These are phyloP conservation scores for Paedocypris micromegethes DNA, from an alignment of 2,797 vertebrate genomes.

Conservation along the genomic window DNA sequence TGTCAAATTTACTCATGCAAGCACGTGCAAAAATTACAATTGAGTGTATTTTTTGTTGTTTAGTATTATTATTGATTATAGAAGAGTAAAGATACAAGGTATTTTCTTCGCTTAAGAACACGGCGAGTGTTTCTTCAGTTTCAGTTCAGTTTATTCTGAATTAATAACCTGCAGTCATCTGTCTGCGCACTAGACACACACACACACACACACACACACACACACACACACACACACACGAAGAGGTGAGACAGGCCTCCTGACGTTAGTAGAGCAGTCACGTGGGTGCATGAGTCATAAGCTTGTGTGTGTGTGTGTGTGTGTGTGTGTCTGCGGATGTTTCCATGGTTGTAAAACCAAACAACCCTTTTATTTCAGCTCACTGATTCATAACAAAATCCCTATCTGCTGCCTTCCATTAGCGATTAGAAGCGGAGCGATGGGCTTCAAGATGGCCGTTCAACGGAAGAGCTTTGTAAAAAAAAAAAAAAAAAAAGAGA, in stretches of 20 bases:
- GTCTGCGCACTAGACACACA: constrained; percentile 24
- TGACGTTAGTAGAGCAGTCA: constrained; percentile 34
- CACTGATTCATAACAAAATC: constrained; percentile 25
- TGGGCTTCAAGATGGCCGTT: neutral
- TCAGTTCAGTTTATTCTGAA: neutral
- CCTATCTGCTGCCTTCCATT: constrained; percentile 17
- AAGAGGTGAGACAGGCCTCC: constrained; percentile 16
- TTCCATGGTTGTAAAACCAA: constrained; percentile 8
- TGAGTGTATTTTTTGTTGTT: no score
- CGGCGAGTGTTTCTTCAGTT: neutral
- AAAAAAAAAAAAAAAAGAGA: neutral
- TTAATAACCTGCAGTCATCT: constrained; percentile 19
- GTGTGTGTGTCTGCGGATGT: neutral
- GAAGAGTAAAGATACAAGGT: neutral
- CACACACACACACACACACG: no score
- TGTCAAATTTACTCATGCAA: no score
- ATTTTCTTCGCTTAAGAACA: neutral
- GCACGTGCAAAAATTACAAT: no score
- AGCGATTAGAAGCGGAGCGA: constrained; percentile 1
- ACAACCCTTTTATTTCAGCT: constrained; percentile 16
- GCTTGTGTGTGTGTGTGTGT: constrained; percentile 5
- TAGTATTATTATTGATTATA: no score
- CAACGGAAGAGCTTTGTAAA: constrained; percentile 4
- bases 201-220: no score
- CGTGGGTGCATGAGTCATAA: constrained; percentile 30